Percentiles rank a stretch among this genome's conserved stretches.
phyloP scores from a whole-genome alignment of 1,140 invertebrate genomes.

The Ladona fulva region DNA sequence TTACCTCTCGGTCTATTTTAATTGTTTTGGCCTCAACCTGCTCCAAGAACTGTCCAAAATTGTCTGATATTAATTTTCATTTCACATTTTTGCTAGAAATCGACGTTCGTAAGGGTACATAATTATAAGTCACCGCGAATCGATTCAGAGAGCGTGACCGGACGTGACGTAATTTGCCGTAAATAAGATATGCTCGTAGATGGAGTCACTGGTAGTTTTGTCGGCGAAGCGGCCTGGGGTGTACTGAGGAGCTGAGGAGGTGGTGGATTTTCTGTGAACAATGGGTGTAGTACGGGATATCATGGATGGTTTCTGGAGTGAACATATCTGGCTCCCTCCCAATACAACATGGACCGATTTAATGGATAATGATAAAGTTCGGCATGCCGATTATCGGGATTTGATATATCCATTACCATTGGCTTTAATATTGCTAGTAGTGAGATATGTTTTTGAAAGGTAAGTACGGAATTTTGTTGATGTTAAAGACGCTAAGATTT shows the following conservation, averaged over 20 bases:
- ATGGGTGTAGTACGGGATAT: conserved; percentile 24
- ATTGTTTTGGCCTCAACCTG: no score
- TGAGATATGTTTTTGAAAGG: conserved; percentile 74
- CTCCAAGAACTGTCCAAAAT: no score
- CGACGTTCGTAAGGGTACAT: not conserved
- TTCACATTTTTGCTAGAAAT: no score
- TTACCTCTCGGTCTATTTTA: no score
- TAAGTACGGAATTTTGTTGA: conserved; percentile 38
- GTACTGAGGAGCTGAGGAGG: not conserved
- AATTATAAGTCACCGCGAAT: not conserved
- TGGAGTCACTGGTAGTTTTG: not conserved
- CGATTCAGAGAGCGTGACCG: conserved; percentile 1
- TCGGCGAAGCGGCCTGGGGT: not conserved
- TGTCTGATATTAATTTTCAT: no score
- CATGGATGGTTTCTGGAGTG: conserved; percentile 65
- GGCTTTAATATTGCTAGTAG: conserved; percentile 60
- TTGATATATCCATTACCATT: conserved; percentile 72
- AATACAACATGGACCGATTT: conserved; percentile 85
- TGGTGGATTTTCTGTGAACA: not conserved
- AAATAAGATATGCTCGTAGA: not conserved
- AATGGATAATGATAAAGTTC: conserved; percentile 61
- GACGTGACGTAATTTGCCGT: not conserved
- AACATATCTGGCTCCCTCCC: conserved; percentile 77
- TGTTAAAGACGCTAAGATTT: not conserved
- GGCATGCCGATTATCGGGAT: conserved; percentile 73